A percentile compares a stretch with the other conserved stretches of the same genome.
phyloP scores from a whole-genome alignment of 2,113 vertebrate species.

The Oceanodroma tethys region DNA sequence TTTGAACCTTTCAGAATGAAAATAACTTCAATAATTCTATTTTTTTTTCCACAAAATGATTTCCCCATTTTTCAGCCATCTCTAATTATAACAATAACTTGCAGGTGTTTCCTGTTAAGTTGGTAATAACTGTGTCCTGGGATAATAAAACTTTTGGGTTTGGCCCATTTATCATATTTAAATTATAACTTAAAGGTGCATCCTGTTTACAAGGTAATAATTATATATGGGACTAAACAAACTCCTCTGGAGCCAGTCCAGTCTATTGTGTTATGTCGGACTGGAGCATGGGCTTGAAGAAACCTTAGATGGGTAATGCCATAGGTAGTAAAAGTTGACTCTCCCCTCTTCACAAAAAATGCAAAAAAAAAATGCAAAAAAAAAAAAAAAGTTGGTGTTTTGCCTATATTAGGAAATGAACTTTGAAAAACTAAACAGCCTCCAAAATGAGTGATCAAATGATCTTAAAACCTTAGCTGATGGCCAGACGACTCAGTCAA shows the following conservation, averaged over 20 bases:
- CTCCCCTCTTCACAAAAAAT: not conserved
- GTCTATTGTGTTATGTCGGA: conserved; percentile 10
- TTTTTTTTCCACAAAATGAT: not conserved
- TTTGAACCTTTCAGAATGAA: not conserved
- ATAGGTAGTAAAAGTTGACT: not conserved
- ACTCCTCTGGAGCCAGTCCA: conserved; percentile 42
- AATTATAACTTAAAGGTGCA: conserved; percentile 68
- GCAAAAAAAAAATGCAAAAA: not conserved
- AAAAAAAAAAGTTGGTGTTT: not conserved
- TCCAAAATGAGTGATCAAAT: not conserved
- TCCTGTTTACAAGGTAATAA: conserved; percentile 69
- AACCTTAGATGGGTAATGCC: not conserved
- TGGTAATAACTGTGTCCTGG: conserved; percentile 51
- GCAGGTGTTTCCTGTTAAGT: conserved; percentile 68
- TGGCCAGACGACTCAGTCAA: not conserved
- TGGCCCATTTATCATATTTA: conserved; percentile 63
- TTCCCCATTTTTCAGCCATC: conserved; percentile 44
- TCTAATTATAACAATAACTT: conserved; percentile 61
- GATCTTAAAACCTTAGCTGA: not conserved
- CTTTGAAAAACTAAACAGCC: not conserved
- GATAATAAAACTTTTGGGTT: conserved; percentile 48
- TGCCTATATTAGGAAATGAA: not conserved
- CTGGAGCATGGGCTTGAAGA: not conserved
- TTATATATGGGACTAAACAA: conserved; percentile 61
- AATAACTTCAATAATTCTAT: not conserved